Base-by-base conservation (phyloP, 2,888 invertebrate genomes). In the Eupsilia transversa region DNA sequence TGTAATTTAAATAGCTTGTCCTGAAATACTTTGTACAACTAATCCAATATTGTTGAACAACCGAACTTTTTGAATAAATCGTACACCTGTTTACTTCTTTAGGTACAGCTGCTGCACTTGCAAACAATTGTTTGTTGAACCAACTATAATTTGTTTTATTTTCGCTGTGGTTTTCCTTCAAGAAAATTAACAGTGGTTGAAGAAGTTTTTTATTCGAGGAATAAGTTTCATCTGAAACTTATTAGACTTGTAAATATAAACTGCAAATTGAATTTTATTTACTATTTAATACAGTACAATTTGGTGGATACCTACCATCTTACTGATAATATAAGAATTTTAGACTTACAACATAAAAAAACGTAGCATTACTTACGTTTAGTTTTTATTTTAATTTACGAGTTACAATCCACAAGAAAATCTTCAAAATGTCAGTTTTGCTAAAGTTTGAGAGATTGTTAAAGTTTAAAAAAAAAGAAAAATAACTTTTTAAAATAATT, bases 31-130 rank as follows among this genome's bases (percentile, higher is more conserved):
- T 80, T 46, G 57, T 61, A 41, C 30, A 74, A 83, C 81, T 83
- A 77, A 81, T 83, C 61, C 46, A 83, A 81, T 84, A 84, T 71
- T 70, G 72, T 74, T 41, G 49, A 77, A 56, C 61, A 68, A 72
- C 30, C 20, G 2, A 83, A 84, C 64, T 83, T 84, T 81, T 74
- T 77, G 72, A 81, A 83, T 83, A 84, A 83, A 84, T 83, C 49
- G 54, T 74, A 64, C 68, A 65, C 72, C 72, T 77, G 80, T 79
- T 59, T 49, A 67, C 41, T 60, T 68, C 67, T 70, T 35, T 38
- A 30, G 66, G 56, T 57, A 68, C 57, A 74, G 67, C 72, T 72
- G 66, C 71, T 71, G 74, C 80, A 83, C 27, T 83, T 59, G 60
- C 56, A 61, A 79, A 78, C 66, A 66, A 74, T 81, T 83, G 60